phyloP scores from a whole-genome alignment of 2,797 vertebrate species.

The Mormyrops attenuatus region DNA sequence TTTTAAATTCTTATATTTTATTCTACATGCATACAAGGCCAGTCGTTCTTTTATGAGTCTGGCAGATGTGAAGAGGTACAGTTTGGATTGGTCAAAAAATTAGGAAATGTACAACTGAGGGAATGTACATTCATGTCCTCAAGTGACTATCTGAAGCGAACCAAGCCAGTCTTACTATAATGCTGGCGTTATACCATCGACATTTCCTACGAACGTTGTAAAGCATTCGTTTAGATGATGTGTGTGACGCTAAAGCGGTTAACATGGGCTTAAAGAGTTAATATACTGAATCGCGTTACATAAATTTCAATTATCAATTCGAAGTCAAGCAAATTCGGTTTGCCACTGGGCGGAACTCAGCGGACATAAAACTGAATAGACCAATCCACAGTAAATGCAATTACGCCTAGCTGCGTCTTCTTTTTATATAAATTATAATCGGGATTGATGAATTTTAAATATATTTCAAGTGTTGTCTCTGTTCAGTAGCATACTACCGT shows the following conservation, averaged over 20 bases:
- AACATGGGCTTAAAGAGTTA: background rate
- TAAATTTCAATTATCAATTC: background rate
- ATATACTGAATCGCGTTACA: background rate
- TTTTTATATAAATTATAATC: constrained; percentile 8
- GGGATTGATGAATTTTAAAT: background rate
- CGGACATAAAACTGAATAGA: background rate
- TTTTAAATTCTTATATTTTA: background rate
- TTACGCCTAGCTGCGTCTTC: background rate
- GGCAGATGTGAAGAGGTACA: background rate
- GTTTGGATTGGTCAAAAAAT: background rate
- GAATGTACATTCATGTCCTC: background rate
- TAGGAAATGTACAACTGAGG: background rate
- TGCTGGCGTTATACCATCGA: background rate
- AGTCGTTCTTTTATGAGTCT: background rate
- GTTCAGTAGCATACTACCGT: background rate
- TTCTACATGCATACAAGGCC: background rate
- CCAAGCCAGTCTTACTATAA: background rate
- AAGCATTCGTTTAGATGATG: background rate
- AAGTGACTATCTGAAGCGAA: background rate
- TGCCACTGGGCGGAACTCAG: background rate
- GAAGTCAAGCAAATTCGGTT: background rate
- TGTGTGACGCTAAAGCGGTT: background rate
- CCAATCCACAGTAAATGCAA: background rate
- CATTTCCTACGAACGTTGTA: background rate
- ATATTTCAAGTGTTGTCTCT: background rate